Evolutionary conservation across 92 coral and sea anemone species (phyloP).

Genomic region (Pocillopora meandrina): DNA sequence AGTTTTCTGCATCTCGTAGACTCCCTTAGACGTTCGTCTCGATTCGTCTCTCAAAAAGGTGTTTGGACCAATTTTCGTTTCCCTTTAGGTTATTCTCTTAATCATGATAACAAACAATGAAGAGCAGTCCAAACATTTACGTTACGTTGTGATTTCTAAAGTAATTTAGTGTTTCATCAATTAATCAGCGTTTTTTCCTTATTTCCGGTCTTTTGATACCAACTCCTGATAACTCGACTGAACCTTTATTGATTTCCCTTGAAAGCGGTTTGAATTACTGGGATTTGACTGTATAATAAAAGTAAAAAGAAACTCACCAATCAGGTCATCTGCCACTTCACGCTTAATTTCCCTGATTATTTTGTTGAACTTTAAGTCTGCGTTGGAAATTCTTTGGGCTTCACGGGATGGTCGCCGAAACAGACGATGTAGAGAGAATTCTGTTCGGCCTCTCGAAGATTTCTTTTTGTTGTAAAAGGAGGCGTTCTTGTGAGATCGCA

Average conservation of each 20-base stretch:
- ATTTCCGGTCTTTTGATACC: too few species aligned
- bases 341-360: constrained; percentile 78
- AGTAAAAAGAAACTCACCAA: constrained; percentile 54
- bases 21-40: too few species aligned
- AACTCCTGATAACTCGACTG: too few species aligned
- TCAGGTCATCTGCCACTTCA: constrained; percentile 62
- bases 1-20: too few species aligned
- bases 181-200: too few species aligned
- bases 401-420: constrained; percentile 86
- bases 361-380: constrained; percentile 79
- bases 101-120: too few species aligned
- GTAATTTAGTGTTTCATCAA: too few species aligned
- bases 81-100: too few species aligned
- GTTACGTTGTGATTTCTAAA: too few species aligned
- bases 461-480: neutral
- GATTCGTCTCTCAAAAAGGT: too few species aligned
- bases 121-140: too few species aligned
- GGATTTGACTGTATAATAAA: neutral
- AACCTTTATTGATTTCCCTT: neutral
- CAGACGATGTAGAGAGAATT: constrained; percentile 89
- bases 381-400: constrained; percentile 83
- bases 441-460: constrained; percentile 46
- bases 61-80: too few species aligned
- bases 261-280: neutral
- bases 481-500: constrained; percentile 13